phyloP scores from a whole-genome alignment of 2,113 vertebrate genomes.

The Oceanites oceanicus region DNA sequence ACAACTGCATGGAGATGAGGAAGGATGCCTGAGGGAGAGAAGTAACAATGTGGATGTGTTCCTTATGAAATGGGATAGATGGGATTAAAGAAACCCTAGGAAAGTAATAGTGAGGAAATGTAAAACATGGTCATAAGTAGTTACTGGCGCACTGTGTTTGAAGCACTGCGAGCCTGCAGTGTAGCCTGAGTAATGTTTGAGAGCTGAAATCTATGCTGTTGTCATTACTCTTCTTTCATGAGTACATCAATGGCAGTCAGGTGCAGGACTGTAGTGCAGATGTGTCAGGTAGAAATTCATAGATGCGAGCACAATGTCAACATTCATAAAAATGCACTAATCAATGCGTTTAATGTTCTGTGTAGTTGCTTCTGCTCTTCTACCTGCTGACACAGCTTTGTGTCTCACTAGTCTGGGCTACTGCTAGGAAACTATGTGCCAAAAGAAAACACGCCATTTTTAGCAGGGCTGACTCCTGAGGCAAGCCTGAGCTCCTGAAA shows the following conservation, averaged over 20 bases:
- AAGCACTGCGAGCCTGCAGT: not conserved
- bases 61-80: not conserved
- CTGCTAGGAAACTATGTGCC: not conserved
- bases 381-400: not conserved
- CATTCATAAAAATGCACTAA: not conserved
- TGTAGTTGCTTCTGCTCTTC: not conserved
- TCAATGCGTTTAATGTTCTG: not conserved
- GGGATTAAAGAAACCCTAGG: not conserved
- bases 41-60: not conserved
- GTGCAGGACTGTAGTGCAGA: not conserved
- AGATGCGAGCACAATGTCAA: not conserved
- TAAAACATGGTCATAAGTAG: not conserved
- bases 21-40: not conserved
- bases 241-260: not conserved
- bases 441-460: not conserved
- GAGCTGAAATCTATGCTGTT: not conserved
- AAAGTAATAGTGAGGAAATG: not conserved
- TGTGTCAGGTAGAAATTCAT: not conserved
- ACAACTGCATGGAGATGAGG: not conserved
- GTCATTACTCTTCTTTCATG: not conserved
- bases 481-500: not conserved
- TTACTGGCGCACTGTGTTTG: not conserved
- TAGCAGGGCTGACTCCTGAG: not conserved
- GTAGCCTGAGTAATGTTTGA: not conserved
- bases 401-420: not conserved